Evolutionary conservation across 2,888 invertebrate species (phyloP), one percentile per base, ranked within the genome.

Genomic region (Zootermopsis nevadensis): DNA sequence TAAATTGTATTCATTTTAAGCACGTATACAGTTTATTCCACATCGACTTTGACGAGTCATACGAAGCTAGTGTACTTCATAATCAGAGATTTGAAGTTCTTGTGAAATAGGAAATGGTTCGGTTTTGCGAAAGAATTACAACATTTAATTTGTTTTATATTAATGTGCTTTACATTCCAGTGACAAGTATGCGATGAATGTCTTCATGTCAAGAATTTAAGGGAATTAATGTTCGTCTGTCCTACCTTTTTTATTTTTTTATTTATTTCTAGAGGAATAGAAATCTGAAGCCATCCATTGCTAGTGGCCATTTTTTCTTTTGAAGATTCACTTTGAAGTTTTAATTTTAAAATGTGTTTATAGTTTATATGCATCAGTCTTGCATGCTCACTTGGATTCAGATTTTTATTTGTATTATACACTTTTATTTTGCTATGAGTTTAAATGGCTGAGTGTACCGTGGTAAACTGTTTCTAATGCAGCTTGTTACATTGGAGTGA

Each of bases 381-480:
- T n/a, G 79, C 53, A 53, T 79, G 79, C 79, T 55, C 31, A 55
- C 10, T 33, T 55, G 80, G 80, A 66, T 80, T 80, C 80, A 80
- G 60, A 80, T 80, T 80, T 80, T 27, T 80, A 79, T 79, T 30
- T 33, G 60, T 48, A 60, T 60, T 79, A 24, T 15, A 79, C 60
- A 33, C 42, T 69, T 69, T 69, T 33, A 24, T 74, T 74, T 74
- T 74, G n/a, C 42, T 74, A n/a, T 74, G 31, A 69, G 3, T 69
- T 10, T 69, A 27, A 69, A 69, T 33, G n/a, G 24, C 31, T 31
- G 72, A 72, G 15, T 33, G 33, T 74, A 38, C 38, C 74, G 38
- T n/a, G 10, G 69, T 27, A 66, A 66, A 48, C 1, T 19, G 60
- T 60, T 60, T 2, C 12, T n/a, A n/a, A n/a, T 60, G 60, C 60